These are phyloP conservation scores for Chelonoidis abingdonii DNA, from an alignment of 2,113 vertebrate species.

Conservation along the genomic window DNA sequence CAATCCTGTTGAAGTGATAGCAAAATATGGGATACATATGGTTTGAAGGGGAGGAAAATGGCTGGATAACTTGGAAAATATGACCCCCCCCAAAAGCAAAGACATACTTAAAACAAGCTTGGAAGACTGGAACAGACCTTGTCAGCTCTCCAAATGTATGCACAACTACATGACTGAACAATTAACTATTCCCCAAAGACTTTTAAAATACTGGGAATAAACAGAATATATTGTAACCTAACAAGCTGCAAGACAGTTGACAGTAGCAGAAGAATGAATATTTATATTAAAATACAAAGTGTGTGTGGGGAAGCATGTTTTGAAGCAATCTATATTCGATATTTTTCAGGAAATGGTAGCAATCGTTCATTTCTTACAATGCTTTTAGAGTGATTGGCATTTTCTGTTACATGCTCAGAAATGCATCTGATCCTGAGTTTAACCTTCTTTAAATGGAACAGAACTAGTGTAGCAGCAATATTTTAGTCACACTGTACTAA, in stretches of 20 bases:
- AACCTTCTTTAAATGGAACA: not conserved
- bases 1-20: not conserved
- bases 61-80: not conserved
- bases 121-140: constrained; percentile 16
- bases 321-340: not conserved
- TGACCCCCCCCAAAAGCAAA: constrained; percentile 30
- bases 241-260: not conserved
- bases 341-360: constrained; percentile 2
- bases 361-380: not conserved
- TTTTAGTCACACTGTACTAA: not conserved
- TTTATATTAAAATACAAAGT: not conserved
- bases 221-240: constrained; percentile 13
- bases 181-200: constrained; percentile 47
- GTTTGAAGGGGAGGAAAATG: constrained; percentile 3
- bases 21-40: constrained; percentile 34
- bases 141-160: constrained; percentile 47
- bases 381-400: not conserved
- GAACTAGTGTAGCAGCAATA: not conserved
- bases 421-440: not conserved
- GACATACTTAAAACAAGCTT: constrained; percentile 12
- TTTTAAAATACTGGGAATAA: not conserved
- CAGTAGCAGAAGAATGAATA: not conserved
- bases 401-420: not conserved
- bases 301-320: not conserved
- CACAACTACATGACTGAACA: constrained; percentile 18